A percentile compares a stretch with the other conserved stretches of the same genome.
phyloP scores from a whole-genome alignment of 2,888 invertebrate species.

The Hoplodrina blanda region DNA sequence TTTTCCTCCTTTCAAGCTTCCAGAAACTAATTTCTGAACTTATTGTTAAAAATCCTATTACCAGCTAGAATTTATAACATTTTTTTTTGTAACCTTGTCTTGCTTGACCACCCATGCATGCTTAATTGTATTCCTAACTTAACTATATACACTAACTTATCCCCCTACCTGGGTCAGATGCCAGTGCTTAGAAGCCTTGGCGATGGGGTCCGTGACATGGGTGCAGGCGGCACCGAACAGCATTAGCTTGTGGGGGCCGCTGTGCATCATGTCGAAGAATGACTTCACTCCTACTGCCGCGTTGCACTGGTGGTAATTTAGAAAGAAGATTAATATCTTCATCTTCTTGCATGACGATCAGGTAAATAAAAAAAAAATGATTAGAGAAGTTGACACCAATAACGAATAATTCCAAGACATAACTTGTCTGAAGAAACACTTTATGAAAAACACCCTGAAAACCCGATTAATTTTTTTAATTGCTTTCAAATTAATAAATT shows the following conservation, averaged over 20 bases:
- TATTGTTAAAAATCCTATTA: constrained; percentile 17
- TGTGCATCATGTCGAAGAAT: constrained; percentile 99
- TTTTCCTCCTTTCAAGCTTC: too few species aligned
- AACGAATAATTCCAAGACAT: too few species aligned
- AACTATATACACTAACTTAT: constrained; percentile 43
- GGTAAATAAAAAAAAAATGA: too few species aligned
- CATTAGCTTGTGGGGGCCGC: constrained; percentile 97
- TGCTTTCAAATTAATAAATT: too few species aligned
- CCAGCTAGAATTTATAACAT: constrained; percentile 24
- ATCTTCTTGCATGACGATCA: neutral
- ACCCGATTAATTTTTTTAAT: too few species aligned
- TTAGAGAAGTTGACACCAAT: too few species aligned
- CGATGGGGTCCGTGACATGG: constrained; percentile 98
- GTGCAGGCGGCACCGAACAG: constrained; percentile 99
- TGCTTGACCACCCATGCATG: too few species aligned
- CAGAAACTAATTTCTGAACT: too few species aligned
- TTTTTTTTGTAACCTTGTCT: too few species aligned
- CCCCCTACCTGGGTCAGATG: constrained; percentile 96
- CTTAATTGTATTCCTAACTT: neutral
- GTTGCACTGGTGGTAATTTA: constrained; percentile 93
- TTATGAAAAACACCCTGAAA: too few species aligned
- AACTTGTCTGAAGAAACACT: too few species aligned
- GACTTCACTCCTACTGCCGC: constrained; percentile 98
- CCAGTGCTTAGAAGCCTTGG: constrained; percentile 99
- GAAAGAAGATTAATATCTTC: neutral